A percentile compares a stretch with the other conserved stretches of the same genome.
These are phyloP conservation scores for Masticophis lateralis DNA, from an alignment of 2,797 vertebrate species.

Conservation along the genomic window DNA sequence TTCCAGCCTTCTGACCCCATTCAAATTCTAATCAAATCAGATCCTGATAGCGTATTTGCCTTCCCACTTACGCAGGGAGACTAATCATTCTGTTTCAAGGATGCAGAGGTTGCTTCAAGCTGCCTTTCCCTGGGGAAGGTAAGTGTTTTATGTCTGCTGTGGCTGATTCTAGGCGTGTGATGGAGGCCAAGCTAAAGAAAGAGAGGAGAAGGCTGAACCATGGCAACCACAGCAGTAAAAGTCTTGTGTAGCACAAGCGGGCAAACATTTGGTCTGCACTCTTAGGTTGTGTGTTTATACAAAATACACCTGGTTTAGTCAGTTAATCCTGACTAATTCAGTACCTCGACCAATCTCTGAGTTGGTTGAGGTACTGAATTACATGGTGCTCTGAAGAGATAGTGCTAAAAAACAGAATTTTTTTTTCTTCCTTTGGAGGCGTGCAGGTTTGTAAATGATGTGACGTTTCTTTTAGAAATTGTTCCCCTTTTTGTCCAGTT, in stretches of 20 bases:
- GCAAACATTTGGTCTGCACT: background rate
- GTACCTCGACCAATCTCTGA: background rate
- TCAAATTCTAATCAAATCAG: constrained; percentile 13
- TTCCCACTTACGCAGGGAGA: background rate
- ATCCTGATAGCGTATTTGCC: background rate
- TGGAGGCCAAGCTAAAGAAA: background rate
- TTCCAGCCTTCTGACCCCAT: background rate
- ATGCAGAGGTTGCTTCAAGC: background rate
- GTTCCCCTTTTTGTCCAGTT: background rate
- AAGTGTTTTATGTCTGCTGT: background rate
- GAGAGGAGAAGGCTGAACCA: background rate
- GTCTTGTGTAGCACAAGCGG: background rate
- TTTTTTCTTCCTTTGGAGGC: background rate
- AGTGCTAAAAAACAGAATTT: background rate
- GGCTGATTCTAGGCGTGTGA: background rate
- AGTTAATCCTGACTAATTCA: background rate
- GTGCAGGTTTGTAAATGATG: background rate
- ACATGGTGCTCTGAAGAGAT: background rate
- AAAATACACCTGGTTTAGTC: background rate
- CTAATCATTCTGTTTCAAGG: too few species aligned
- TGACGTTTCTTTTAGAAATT: background rate
- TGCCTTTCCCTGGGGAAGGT: background rate
- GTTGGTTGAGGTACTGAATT: background rate
- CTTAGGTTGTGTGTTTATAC: background rate
- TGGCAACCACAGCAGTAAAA: background rate